phyloP scores from a whole-genome alignment of 2,113 vertebrate genomes.

The Lycocorax pyrrhopterus region DNA sequence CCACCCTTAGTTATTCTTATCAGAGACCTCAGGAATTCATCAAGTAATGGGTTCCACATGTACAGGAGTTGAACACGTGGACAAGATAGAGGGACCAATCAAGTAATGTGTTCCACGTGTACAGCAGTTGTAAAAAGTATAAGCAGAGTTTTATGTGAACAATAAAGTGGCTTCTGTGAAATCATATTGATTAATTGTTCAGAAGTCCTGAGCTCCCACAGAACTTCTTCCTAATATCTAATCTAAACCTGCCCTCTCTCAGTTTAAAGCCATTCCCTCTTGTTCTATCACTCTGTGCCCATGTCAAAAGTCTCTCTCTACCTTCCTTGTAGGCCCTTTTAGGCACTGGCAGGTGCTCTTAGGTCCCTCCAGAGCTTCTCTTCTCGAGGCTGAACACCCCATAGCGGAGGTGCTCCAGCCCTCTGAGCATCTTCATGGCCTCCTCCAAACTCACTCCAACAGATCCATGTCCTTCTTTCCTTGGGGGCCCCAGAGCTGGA shows the following conservation, averaged over 20 bases:
- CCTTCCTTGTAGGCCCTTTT: background rate
- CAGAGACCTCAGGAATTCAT: no score
- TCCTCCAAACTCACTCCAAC: background rate
- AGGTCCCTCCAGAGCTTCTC: background rate
- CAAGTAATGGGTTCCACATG: no score
- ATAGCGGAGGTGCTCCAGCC: background rate
- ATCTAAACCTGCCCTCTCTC: background rate
- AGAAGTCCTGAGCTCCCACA: no score
- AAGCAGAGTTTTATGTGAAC: no score
- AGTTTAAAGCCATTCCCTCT: background rate
- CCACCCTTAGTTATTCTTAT: no score
- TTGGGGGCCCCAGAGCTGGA: background rate
- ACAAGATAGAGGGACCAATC: no score
- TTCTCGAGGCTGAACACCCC: background rate
- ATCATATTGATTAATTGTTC: no score
- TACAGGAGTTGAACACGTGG: no score
- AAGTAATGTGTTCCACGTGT: no score
- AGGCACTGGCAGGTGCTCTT: background rate
- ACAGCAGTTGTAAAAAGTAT: no score
- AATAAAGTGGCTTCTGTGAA: no score
- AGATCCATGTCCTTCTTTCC: background rate
- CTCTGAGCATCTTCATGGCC: background rate
- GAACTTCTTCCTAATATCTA: background rate
- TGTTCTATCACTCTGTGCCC: background rate
- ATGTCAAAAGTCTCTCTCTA: background rate